Evolutionary conservation across 2,888 invertebrate genomes (phyloP).

Genomic region (Sialis lutaria): DNA sequence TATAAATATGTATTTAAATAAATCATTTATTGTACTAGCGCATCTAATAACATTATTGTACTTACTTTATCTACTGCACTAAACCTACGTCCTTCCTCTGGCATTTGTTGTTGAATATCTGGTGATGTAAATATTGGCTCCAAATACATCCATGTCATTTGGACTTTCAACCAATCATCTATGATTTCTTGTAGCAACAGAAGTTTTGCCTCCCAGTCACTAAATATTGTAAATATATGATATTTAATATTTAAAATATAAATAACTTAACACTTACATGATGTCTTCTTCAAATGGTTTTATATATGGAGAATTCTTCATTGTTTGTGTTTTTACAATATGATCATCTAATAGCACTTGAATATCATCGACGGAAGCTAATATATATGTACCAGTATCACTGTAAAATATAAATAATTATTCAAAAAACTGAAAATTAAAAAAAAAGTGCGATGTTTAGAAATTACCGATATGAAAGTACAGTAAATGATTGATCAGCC

Average conservation of each 20-base stretch:
- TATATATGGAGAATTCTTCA: conserved; percentile 94
- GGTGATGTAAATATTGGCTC: conserved; percentile 95
- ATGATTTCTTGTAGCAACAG: conserved; percentile 78
- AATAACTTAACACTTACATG: conserved; percentile 32
- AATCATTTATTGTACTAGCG: not conserved
- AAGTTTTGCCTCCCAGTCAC: conserved; percentile 68
- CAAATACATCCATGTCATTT: conserved; percentile 91
- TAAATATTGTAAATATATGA: not conserved
- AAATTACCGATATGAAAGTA: conserved; percentile 49
- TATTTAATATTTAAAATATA: not conserved
- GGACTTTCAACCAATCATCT: conserved; percentile 91
- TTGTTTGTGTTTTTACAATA: conserved; percentile 90
- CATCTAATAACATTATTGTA: not conserved
- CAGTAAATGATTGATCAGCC: conserved; percentile 60
- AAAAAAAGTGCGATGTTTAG: not conserved
- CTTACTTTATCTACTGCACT: conserved; percentile 82
- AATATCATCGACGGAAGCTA: conserved; percentile 85
- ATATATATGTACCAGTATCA: conserved; percentile 78
- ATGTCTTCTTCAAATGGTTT: conserved; percentile 83
- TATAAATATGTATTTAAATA: conserved; percentile 6
- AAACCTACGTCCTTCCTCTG: conserved; percentile 88
- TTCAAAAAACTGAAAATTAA: not conserved
- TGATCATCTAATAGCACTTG: conserved; percentile 88
- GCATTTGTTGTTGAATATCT: conserved; percentile 95
- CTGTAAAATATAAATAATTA: conserved; percentile 23